Conservation (phyloP, 2,113 vertebrate genomes). For the Casuarius casuarius region DNA sequence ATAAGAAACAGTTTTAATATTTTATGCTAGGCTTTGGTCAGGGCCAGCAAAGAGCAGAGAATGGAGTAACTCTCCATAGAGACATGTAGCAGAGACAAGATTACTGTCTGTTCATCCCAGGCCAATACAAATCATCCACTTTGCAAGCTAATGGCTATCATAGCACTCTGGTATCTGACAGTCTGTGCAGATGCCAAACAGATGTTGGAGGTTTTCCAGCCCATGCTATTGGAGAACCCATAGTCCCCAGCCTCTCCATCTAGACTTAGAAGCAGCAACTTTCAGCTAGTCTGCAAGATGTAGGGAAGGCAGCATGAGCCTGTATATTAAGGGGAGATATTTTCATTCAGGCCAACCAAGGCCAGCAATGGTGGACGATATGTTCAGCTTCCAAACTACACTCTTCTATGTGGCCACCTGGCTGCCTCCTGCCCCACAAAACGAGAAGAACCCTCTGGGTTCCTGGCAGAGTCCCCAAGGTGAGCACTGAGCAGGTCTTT, state of each 20-base stretch:
- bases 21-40: neutral
- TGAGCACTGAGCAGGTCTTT: neutral
- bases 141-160: neutral
- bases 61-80: neutral
- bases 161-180: conserved; percentile 3
- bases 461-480: neutral
- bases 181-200: neutral
- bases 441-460: neutral
- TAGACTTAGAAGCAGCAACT: neutral
- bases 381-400: neutral
- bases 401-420: neutral
- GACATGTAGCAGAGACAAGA: neutral
- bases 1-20: neutral
- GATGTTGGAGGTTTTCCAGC: neutral
- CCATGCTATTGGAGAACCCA: neutral
- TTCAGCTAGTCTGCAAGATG: neutral
- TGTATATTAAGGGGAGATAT: neutral
- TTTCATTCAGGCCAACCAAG: neutral
- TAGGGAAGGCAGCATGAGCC: neutral
- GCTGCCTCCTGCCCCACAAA: neutral
- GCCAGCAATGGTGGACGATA: neutral
- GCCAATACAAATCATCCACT: conserved; percentile 25
- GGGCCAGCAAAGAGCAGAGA: neutral
- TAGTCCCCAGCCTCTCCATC: neutral
- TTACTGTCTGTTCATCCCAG: neutral